phyloP scores from a whole-genome alignment of 2,888 invertebrate genomes.

The Teleogryllus oceanicus region DNA sequence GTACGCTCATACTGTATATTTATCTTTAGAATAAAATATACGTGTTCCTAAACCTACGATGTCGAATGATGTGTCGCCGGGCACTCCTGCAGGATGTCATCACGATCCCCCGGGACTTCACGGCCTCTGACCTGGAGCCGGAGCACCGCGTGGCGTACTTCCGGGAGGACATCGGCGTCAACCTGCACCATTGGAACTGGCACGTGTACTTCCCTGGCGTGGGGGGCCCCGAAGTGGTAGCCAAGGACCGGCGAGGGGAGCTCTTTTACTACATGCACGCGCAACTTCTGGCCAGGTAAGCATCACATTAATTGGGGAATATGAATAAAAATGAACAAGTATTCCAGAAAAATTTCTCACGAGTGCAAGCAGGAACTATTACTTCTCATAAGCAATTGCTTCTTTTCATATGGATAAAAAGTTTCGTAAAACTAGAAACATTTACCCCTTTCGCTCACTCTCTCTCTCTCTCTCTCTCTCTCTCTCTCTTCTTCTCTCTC shows the following conservation, averaged over 20 bases:
- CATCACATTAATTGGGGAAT: constrained; percentile 25
- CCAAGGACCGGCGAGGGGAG: constrained; percentile 73
- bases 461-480: no score
- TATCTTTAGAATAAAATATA: not conserved
- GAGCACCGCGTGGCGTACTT: constrained; percentile 81
- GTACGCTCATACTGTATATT: not conserved
- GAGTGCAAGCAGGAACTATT: no score
- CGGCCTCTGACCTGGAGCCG: constrained; percentile 68
- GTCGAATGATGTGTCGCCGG: not conserved
- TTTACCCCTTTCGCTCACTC: no score
- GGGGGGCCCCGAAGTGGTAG: constrained; percentile 60
- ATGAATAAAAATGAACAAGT: no score
- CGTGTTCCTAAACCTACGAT: not conserved
- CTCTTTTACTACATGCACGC: constrained; percentile 79
- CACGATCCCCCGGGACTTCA: constrained; percentile 68
- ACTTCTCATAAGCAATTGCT: no score
- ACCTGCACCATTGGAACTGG: constrained; percentile 91
- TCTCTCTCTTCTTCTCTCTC: no score
- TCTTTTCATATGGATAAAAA: no score
- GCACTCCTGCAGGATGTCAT: constrained; percentile 56
- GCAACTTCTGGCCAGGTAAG: constrained; percentile 61
- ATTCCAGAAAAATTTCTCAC: no score
- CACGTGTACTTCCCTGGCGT: constrained; percentile 82
- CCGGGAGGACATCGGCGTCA: constrained; percentile 80
- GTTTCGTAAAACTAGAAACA: no score